phyloP scores from a whole-genome alignment of 2,888 invertebrate species.

The Hydropsyche betteni region DNA sequence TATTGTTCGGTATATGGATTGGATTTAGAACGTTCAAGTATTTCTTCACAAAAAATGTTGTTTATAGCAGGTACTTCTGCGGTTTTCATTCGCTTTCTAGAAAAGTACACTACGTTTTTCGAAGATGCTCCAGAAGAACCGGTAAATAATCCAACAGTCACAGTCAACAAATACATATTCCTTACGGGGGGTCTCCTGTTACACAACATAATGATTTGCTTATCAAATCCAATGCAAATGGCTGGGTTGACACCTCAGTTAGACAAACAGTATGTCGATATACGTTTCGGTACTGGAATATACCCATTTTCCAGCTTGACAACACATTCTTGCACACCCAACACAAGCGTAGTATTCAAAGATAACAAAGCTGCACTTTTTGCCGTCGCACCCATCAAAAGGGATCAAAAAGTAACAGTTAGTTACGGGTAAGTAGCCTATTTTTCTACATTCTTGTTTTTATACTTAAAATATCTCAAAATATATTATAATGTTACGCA shows the following conservation, averaged over 20 bases:
- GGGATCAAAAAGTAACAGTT: background rate
- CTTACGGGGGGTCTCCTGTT: background rate
- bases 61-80: background rate
- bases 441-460: background rate
- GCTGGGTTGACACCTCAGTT: background rate
- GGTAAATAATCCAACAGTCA: background rate
- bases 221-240: background rate
- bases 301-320: background rate
- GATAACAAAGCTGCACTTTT: background rate
- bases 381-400: background rate
- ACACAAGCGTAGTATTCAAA: background rate
- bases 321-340: background rate
- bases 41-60: background rate
- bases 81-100: background rate
- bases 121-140: constrained; percentile 1
- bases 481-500: too few species aligned
- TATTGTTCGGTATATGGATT: constrained; percentile 1
- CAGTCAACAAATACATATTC: background rate
- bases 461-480: too few species aligned
- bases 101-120: constrained; percentile 1
- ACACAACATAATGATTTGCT: background rate
- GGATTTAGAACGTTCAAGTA: background rate
- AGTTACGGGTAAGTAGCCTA: background rate
- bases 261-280: background rate
- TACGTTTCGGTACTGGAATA: background rate